phyloP scores from a whole-genome alignment of 1,140 invertebrate genomes.

The Leptinotarsa undecemlineata region DNA sequence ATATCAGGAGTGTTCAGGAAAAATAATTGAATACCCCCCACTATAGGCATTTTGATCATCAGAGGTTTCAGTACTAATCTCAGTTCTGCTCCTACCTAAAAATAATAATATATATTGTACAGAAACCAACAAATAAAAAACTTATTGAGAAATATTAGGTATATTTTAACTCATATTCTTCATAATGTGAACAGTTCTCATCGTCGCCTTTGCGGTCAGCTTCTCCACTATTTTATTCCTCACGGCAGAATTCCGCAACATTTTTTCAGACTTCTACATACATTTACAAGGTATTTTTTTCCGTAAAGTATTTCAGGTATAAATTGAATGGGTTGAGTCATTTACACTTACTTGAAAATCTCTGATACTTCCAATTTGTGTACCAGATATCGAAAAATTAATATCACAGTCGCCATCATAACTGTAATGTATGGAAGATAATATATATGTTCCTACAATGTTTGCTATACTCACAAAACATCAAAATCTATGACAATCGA shows the following conservation, averaged over 20 bases:
- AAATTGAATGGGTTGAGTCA: neutral
- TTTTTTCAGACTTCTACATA: too few species aligned
- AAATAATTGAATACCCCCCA: constrained; percentile 89
- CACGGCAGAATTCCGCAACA: too few species aligned
- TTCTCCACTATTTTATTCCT: too few species aligned
- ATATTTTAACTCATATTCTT: too few species aligned
- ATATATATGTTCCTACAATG: neutral
- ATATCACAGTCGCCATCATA: constrained; percentile 94
- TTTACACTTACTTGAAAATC: constrained; percentile 64
- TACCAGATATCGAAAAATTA: constrained; percentile 79
- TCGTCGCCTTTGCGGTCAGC: too few species aligned
- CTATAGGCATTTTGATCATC: constrained; percentile 80
- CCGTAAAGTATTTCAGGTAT: neutral
- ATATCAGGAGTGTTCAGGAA: constrained; percentile 93
- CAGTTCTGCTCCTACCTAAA: constrained; percentile 78
- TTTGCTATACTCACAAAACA: constrained; percentile 73
- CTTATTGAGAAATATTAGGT: too few species aligned
- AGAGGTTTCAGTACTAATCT: constrained; percentile 92
- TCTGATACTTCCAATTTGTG: constrained; percentile 80
- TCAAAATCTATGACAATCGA: constrained; percentile 95
- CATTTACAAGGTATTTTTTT: neutral
- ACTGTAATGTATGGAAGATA: constrained; percentile 57
- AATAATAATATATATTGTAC: neutral
- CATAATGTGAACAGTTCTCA: too few species aligned
- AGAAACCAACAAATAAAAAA: too few species aligned